Percentiles rank a stretch among this genome's conserved stretches.
phyloP scores from a whole-genome alignment of 2,113 vertebrate species.

The Entosphenus tridentatus region DNA sequence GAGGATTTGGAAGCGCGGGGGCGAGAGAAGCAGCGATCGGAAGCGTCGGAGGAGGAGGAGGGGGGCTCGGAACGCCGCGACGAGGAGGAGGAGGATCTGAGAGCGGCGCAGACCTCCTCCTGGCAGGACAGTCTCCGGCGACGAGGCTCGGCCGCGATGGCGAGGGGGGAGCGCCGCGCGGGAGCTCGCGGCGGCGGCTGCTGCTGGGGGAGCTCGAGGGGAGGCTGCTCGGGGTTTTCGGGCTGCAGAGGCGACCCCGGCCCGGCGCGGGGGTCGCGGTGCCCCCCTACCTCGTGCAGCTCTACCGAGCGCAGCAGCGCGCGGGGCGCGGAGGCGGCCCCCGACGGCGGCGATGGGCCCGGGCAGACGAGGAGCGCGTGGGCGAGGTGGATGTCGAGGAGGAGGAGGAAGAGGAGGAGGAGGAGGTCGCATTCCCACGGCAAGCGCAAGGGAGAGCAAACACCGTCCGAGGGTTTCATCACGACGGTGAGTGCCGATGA shows the following conservation, averaged over 20 bases:
- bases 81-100: too few relatives aligned
- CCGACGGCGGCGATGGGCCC: too few relatives aligned
- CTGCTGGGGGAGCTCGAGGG: constrained; percentile 65
- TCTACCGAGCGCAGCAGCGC: constrained; percentile 34
- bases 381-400: constrained; percentile 33
- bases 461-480: constrained; percentile 90
- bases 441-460: constrained; percentile 54
- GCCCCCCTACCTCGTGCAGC: constrained; percentile 80
- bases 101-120: too few relatives aligned
- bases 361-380: constrained; percentile 30
- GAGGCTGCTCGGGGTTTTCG: constrained; percentile 79
- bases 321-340: too few relatives aligned
- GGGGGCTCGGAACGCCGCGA: too few relatives aligned
- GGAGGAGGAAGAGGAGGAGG: constrained; percentile 32
- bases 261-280: constrained; percentile 66
- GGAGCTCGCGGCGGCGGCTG: too few relatives aligned
- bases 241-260: constrained; percentile 60
- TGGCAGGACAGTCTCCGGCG: too few relatives aligned
- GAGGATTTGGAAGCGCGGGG: too few relatives aligned
- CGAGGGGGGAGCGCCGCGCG: too few relatives aligned
- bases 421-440: constrained; percentile 17
- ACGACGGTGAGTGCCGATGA: constrained; percentile 48
- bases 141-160: too few relatives aligned
- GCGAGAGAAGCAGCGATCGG: too few relatives aligned
- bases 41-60: too few relatives aligned